Conservation (phyloP, 2,888 invertebrate species). For the Ariolimax columbianus region DNA sequence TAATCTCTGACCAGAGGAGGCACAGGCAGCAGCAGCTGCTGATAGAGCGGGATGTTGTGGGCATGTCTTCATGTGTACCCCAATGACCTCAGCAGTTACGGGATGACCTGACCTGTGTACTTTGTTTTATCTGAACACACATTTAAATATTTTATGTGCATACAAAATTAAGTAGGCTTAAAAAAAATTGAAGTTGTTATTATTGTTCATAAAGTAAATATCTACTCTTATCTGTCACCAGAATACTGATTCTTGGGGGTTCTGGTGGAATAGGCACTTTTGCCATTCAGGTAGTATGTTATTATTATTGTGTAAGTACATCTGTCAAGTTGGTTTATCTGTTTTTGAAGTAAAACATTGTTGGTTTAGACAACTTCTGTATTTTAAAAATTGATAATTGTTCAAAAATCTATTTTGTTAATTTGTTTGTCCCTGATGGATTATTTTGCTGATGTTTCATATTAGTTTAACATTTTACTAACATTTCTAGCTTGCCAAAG, state of each 20-base stretch:
- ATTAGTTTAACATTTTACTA: background rate
- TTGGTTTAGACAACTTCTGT: no score
- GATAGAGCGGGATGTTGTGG: no score
- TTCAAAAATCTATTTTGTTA: background rate
- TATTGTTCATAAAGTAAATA: background rate
- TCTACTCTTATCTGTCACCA: conserved; percentile 56
- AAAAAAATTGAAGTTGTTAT: no score
- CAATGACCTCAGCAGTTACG: no score
- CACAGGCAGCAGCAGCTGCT: no score
- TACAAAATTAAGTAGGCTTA: no score
- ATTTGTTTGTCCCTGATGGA: background rate
- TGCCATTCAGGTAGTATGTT: conserved; percentile 84
- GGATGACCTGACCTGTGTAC: no score
- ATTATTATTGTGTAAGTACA: background rate
- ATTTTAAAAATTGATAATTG: no score
- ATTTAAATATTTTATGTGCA: no score
- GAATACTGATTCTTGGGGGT: conserved; percentile 90
- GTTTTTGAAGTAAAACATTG: background rate
- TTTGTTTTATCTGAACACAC: no score
- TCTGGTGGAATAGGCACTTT: conserved; percentile 94
- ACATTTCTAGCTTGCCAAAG: conserved; percentile 81
- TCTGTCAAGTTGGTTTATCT: background rate
- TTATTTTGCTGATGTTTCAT: background rate
- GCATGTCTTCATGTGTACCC: no score
- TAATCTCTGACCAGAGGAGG: no score